Evolutionary conservation across 2,113 vertebrate species (phyloP).

Genomic region (Taurulus bubalis): DNA sequence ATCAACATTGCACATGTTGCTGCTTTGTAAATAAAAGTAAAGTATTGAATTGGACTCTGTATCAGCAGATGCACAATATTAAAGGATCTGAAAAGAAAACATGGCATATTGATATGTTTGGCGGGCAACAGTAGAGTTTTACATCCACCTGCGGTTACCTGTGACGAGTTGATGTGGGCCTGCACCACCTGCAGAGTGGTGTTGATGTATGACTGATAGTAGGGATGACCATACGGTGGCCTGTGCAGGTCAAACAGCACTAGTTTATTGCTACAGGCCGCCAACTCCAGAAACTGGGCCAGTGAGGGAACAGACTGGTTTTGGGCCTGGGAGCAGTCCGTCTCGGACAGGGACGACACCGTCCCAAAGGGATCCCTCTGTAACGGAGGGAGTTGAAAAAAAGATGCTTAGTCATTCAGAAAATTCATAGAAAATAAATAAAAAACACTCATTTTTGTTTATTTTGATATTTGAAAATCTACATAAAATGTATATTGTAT

Average conservation of each 20-base stretch:
- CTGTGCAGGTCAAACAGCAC: conserved; percentile 90
- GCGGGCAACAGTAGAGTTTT: not conserved
- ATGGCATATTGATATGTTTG: not conserved
- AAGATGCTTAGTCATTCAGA: not conserved
- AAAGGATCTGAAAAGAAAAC: not conserved
- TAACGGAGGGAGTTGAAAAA: not conserved
- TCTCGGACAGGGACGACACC: conserved; percentile 70
- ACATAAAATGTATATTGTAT: not conserved
- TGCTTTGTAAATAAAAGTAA: not conserved
- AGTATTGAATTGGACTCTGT: not conserved
- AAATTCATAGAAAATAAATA: not conserved
- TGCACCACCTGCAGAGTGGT: conserved; percentile 85
- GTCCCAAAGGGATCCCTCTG: conserved; percentile 88
- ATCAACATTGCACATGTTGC: not conserved
- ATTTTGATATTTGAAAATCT: not conserved
- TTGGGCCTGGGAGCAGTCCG: conserved; percentile 77
- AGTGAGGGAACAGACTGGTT: conserved; percentile 88
- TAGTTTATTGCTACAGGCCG: conserved; percentile 76
- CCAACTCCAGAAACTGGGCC: conserved; percentile 85
- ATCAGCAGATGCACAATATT: not conserved
- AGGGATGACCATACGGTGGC: conserved; percentile 88
- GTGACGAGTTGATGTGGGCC: conserved; percentile 83
- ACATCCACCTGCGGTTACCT: conserved; percentile 69
- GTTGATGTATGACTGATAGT: conserved; percentile 84
- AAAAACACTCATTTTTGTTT: not conserved